These are phyloP conservation scores for Crocidura indochinensis DNA, from an alignment of 2,797 vertebrate species.

Conservation along the genomic window DNA sequence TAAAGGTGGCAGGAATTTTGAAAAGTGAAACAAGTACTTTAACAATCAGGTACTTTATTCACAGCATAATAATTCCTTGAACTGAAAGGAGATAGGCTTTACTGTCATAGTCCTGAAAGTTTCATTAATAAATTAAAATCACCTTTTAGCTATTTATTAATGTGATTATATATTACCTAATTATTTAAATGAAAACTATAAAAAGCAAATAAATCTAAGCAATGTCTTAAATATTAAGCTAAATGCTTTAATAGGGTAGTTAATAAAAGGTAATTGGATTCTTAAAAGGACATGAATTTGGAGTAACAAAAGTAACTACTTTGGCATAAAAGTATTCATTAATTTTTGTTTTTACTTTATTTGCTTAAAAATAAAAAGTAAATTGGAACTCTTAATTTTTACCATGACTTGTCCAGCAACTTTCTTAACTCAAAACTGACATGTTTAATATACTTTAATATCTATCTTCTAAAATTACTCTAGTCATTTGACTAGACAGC, in stretches of 20 bases:
- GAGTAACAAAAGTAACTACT: neutral
- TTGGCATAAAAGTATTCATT: neutral
- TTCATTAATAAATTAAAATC: conserved; percentile 61
- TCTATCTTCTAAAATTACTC: too few species aligned
- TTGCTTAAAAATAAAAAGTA: too few species aligned
- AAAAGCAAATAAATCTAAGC: neutral
- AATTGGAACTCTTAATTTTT: too few species aligned
- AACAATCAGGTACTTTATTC: conserved; percentile 40
- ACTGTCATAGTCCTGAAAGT: conserved; percentile 41
- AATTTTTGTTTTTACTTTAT: too few species aligned
- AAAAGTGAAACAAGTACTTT: conserved; percentile 53
- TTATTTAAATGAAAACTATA: conserved; percentile 12
- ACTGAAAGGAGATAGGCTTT: conserved; percentile 44
- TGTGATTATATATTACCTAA: conserved; percentile 16
- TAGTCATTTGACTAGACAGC: too few species aligned
- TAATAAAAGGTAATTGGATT: neutral
- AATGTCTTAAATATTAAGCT: neutral
- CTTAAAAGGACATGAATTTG: neutral
- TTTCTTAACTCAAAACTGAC: too few species aligned
- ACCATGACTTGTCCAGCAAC: too few species aligned
- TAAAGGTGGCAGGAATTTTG: conserved; percentile 66
- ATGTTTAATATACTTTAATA: too few species aligned
- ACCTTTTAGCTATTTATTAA: conserved; percentile 49
- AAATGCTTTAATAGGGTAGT: neutral
- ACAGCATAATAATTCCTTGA: conserved; percentile 40